Percentiles rank a stretch among this genome's conserved stretches.
phyloP scores from a whole-genome alignment of 2,113 vertebrate genomes.

The Trematomus loennbergii region DNA sequence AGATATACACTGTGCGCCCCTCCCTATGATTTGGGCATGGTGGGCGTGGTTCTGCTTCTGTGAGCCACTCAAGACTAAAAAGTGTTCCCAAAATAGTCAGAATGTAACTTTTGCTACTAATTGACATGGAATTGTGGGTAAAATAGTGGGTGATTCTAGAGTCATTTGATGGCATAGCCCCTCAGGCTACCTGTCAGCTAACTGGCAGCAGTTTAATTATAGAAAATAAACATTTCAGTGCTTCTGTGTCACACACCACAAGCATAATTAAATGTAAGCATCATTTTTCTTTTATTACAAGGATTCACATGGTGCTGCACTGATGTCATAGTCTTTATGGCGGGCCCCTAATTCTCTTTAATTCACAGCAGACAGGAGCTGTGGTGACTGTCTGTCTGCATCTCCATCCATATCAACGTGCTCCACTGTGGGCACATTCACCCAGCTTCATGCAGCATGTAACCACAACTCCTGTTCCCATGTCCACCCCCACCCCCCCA shows the following conservation, averaged over 20 bases:
- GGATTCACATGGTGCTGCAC: slow-evolving; percentile 51
- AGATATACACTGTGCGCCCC: slow-evolving; percentile 26
- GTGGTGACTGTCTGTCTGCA: slow-evolving; percentile 51
- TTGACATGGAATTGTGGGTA: slow-evolving; percentile 43
- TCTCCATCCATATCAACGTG: slow-evolving; percentile 36
- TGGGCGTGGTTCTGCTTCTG: slow-evolving; percentile 59
- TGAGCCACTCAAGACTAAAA: slow-evolving; percentile 23
- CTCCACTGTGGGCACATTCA: slow-evolving; percentile 45
- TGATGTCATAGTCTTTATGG: slow-evolving; percentile 76
- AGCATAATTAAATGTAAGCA: slow-evolving; percentile 43
- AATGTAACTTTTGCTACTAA: slow-evolving; percentile 32
- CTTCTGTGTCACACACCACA: slow-evolving; percentile 56
- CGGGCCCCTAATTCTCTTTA: slow-evolving; percentile 67
- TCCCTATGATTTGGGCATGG: slow-evolving; percentile 53
- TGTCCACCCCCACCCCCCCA: background rate
- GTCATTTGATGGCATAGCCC: background rate
- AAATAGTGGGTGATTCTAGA: background rate
- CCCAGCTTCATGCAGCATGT: slow-evolving; percentile 27
- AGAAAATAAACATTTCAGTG: slow-evolving; percentile 53
- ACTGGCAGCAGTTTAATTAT: slow-evolving; percentile 46
- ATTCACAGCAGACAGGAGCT: slow-evolving; percentile 74
- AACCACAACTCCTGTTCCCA: slow-evolving; percentile 56
- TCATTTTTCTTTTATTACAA: slow-evolving; percentile 71
- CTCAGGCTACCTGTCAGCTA: slow-evolving; percentile 30
- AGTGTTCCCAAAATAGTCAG: slow-evolving; percentile 52